phyloP scores from a whole-genome alignment of 2,888 invertebrate species.

The Miltochrista miniata region DNA sequence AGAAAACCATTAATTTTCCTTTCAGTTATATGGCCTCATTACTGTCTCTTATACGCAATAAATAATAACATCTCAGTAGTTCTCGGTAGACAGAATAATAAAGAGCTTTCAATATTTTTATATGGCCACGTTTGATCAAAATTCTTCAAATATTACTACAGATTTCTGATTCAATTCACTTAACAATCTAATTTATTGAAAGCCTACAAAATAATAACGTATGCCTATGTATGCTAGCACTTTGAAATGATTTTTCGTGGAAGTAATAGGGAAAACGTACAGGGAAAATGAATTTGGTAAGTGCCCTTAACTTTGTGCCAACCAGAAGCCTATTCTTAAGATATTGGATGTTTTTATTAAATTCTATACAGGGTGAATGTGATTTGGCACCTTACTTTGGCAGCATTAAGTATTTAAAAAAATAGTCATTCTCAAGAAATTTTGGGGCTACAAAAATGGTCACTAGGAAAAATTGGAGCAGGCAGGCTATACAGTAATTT shows the following conservation, averaged over 20 bases:
- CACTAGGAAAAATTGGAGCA: background rate
- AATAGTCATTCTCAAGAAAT: no score
- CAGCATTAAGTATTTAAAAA: no score
- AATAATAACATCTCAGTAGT: no score
- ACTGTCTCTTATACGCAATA: no score
- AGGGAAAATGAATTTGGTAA: slow-evolving; percentile 2
- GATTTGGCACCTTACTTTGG: no score
- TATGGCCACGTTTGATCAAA: no score
- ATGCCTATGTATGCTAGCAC: background rate
- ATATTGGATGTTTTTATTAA: background rate
- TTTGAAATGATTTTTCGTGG: background rate
- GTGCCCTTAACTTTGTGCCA: background rate
- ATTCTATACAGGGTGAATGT: background rate
- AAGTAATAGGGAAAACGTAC: slow-evolving; percentile 8
- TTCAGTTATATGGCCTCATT: no score
- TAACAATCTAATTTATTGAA: background rate
- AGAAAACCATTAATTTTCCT: no score
- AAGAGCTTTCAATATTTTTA: no score
- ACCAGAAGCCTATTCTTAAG: background rate
- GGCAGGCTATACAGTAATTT: background rate
- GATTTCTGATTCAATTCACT: background rate
- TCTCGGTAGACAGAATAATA: no score
- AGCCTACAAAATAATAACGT: background rate
- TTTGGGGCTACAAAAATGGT: background rate
- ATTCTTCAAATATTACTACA: no score